Percentiles rank a stretch among this genome's conserved stretches.
Conservation (phyloP, 2,888 invertebrate genomes). For the Phengaris alcon region DNA sequence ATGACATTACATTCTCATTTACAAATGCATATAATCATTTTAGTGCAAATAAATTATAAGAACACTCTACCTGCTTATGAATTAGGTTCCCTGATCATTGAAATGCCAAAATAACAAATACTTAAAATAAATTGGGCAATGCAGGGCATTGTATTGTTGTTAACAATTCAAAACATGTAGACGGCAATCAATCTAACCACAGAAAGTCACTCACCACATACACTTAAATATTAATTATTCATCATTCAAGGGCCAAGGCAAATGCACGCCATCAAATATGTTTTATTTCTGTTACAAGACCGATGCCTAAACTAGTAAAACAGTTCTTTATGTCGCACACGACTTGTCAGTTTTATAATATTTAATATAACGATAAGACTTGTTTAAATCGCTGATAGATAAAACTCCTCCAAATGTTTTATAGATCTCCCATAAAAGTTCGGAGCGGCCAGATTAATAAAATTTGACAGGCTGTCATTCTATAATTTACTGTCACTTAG, state of each 20-base stretch:
- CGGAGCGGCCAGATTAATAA: conserved; percentile 59
- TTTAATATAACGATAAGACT: conserved; percentile 69
- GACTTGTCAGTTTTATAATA: conserved; percentile 44
- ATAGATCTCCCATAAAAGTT: conserved; percentile 69
- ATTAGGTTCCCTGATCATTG: no score
- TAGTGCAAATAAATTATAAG: no score
- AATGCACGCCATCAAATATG: conserved; percentile 64
- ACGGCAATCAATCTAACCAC: conserved; percentile 63
- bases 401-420: conserved; percentile 67
- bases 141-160: conserved; percentile 18
- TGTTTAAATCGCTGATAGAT: conserved; percentile 66
- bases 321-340: conserved; percentile 53
- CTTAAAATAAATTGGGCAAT: neutral
- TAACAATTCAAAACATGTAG: conserved; percentile 49
- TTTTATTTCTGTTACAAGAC: conserved; percentile 67
- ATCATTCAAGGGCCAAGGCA: conserved; percentile 60
- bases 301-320: conserved; percentile 62
- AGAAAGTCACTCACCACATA: conserved; percentile 63
- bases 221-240: conserved; percentile 61
- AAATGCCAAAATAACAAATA: neutral
- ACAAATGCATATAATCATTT: no score
- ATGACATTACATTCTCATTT: no score
- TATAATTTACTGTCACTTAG: conserved; percentile 50
- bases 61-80: no score
- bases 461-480: conserved; percentile 68